Percentiles rank a stretch among this genome's conserved stretches.
Evolutionary conservation across 2,888 invertebrate species (phyloP).

Genomic region (Brachyopa scutellaris): DNA sequence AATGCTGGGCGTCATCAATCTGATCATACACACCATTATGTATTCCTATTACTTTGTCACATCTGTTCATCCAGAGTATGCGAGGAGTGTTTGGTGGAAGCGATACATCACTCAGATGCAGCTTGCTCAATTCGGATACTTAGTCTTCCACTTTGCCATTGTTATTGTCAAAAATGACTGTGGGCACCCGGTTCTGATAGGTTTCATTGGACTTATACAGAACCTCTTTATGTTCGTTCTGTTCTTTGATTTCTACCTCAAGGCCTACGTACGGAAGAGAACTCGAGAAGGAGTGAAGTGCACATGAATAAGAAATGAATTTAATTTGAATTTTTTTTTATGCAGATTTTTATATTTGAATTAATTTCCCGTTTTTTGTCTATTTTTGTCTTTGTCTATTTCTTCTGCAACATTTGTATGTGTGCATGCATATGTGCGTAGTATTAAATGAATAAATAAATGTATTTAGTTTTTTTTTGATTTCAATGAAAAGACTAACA

Average conservation of each 20-base stretch:
- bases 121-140: slow-evolving; percentile 87
- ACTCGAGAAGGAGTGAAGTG: too few species aligned
- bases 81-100: slow-evolving; percentile 91
- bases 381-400: neutral
- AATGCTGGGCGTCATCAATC: slow-evolving; percentile 88
- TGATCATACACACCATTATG: slow-evolving; percentile 91
- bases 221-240: slow-evolving; percentile 81
- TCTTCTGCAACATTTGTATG: slow-evolving; percentile 1
- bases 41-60: slow-evolving; percentile 91
- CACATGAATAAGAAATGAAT: neutral
- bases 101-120: slow-evolving; percentile 93
- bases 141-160: slow-evolving; percentile 84
- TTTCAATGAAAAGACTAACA: neutral
- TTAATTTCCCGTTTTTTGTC: neutral
- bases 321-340: neutral
- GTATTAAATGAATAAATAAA: slow-evolving; percentile 57
- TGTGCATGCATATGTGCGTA: slow-evolving; percentile 37
- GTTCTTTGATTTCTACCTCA: slow-evolving; percentile 80
- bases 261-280: slow-evolving; percentile 76
- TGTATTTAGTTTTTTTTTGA: neutral
- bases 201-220: slow-evolving; percentile 77
- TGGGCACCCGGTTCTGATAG: slow-evolving; percentile 75
- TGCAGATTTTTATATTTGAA: slow-evolving; percentile 14
- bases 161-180: slow-evolving; percentile 78
- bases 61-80: slow-evolving; percentile 87